phyloP scores from a whole-genome alignment of 2,888 invertebrate genomes.

The Isotomurus palustris region DNA sequence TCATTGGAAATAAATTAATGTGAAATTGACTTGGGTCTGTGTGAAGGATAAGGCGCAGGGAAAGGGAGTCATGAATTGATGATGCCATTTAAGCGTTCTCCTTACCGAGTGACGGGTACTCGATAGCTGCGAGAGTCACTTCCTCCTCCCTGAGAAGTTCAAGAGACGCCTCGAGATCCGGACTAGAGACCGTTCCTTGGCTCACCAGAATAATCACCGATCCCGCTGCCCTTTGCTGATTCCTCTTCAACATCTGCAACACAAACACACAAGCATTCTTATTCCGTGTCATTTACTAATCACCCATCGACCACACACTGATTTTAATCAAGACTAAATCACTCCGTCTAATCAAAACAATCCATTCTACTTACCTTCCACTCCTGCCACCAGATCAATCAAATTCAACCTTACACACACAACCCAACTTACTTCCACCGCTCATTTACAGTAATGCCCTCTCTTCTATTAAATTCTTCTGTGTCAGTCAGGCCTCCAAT shows the following conservation, averaged over 20 bases:
- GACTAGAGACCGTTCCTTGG: conserved; percentile 45
- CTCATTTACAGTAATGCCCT: too few relatives aligned
- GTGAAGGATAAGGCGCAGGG: neutral
- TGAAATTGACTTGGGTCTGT: neutral
- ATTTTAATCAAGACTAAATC: conserved; percentile 37
- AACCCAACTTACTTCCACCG: too few relatives aligned
- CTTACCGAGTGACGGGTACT: conserved; percentile 46
- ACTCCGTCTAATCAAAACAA: too few relatives aligned
- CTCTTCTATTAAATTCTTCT: too few relatives aligned
- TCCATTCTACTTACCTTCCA: too few relatives aligned
- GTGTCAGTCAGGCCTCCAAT: too few relatives aligned
- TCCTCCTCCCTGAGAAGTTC: conserved; percentile 44
- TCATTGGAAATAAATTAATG: neutral
- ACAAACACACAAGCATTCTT: conserved; percentile 27
- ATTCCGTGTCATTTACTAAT: conserved; percentile 44
- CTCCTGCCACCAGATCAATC: too few relatives aligned
- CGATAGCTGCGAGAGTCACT: conserved; percentile 45
- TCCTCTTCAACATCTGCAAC: conserved; percentile 43
- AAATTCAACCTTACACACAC: too few relatives aligned
- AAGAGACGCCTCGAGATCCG: conserved; percentile 45
- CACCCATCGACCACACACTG: conserved; percentile 42
- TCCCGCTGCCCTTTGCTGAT: conserved; percentile 45
- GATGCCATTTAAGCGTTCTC: neutral
- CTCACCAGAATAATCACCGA: conserved; percentile 46
- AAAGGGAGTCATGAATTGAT: neutral